Base-by-base conservation (phyloP, 2,797 vertebrate species). In the Tarsius wallacei region DNA sequence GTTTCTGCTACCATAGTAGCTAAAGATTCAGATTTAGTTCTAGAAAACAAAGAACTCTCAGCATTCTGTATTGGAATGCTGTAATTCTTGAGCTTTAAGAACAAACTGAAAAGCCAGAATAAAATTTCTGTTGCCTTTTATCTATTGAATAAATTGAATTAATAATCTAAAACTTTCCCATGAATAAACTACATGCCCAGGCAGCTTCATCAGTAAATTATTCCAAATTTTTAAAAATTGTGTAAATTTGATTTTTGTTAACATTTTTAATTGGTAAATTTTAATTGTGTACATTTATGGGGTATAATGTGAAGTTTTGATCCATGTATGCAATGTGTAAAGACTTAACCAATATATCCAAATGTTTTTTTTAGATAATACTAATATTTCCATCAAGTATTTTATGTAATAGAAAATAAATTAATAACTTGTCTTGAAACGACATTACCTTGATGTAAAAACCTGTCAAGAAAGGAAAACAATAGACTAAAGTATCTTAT, bases 31-130 rank as follows among this genome's bases (percentile, higher is more conserved):
- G 13, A 83, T 28, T 90, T 0, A 19, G 4, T 77, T 74, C 2
- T 10, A 53, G 76, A 71, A 87, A 49, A 82, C 14, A 87, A 76
- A 87, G 33, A 71, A 10, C 55, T 91, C 5, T 63, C 64, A 1
- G 0, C 80, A 7, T 83, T 94, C 51, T 8, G 0, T 85, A 1
- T 42, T 80, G 74, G 92, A 97, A 98, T 63, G 1, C 28, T 63
- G 1, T 77, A 31, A 90, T 59, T 77, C 49, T 42, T 91, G 49
- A 96, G 57, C 3, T 59, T 93, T 93, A 85, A 97, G 61, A 13
- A 74, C 33, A 82, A 94, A 90, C 4, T 64, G 31, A 28, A 24
- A 87, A 66, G 1, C 17, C 80, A 88, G 17, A 73, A 87, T 5
- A 81, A 89, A 71, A 59, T 47, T 0, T 90, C 8, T 49, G 15